A percentile compares a stretch with the other conserved stretches of the same genome.
Conservation (phyloP, 2,888 invertebrate species). For the Drosophila meridiana region DNA sequence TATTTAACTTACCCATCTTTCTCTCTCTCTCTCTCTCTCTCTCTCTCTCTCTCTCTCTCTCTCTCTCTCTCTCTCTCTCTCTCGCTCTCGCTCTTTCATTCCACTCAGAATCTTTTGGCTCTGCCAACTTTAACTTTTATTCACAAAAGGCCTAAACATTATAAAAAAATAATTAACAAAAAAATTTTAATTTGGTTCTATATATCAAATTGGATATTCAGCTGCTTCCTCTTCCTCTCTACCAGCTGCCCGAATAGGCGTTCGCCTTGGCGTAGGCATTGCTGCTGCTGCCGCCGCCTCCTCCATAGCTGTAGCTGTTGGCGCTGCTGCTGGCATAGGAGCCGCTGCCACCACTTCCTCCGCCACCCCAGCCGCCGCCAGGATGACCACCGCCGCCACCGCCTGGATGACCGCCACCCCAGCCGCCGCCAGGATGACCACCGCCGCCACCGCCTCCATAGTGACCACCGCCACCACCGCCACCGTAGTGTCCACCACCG, state of each 20-base stretch:
- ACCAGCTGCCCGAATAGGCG: conserved; percentile 60
- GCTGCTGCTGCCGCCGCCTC: conserved; percentile 42
- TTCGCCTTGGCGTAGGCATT: conserved; percentile 67
- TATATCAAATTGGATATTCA: neutral
- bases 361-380: conserved; percentile 26
- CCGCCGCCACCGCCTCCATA: conserved; percentile 26
- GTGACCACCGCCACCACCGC: conserved; percentile 35
- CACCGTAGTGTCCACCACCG: conserved; percentile 13
- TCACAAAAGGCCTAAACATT: conserved; percentile 18
- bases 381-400: conserved; percentile 29
- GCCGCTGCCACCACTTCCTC: conserved; percentile 34
- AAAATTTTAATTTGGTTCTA: neutral
- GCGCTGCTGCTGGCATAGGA: conserved; percentile 67
- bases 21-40: too few species aligned
- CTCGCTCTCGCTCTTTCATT: neutral
- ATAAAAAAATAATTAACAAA: neutral
- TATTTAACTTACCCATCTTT: neutral
- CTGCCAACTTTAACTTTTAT: conserved; percentile 17
- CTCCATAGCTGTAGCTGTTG: conserved; percentile 59
- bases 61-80: neutral
- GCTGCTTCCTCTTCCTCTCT: neutral
- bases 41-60: neutral
- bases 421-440: neutral
- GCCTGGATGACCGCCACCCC: conserved; percentile 15
- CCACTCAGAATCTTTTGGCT: neutral